Evolutionary conservation across 2,797 vertebrate genomes (phyloP).

Genomic region (Aselliscus stoliczkanus): DNA sequence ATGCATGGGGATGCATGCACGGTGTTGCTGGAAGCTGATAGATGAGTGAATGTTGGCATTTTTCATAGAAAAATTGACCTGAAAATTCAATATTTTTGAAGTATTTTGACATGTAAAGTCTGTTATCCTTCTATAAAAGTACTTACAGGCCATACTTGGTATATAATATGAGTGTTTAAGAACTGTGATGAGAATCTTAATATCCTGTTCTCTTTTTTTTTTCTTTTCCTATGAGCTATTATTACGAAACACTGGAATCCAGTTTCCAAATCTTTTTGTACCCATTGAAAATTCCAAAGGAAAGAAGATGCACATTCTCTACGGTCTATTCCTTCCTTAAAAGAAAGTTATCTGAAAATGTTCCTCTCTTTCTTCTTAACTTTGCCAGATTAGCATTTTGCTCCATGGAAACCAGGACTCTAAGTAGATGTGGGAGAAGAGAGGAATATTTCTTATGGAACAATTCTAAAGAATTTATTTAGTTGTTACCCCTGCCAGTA

Average conservation of each 20-base stretch:
- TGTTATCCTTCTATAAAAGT: constrained; percentile 43
- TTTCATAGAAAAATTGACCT: constrained; percentile 37
- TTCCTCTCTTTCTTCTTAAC: not conserved
- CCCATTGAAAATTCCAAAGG: not conserved
- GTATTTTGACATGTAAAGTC: constrained; percentile 7
- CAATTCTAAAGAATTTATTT: constrained; percentile 2
- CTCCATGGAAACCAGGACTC: not conserved
- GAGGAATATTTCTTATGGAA: not conserved
- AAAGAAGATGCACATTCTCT: not conserved
- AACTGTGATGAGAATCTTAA: not conserved
- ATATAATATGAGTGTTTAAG: constrained; percentile 12
- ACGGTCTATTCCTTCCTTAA: not conserved
- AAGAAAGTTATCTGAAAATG: not conserved
- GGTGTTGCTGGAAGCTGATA: constrained; percentile 25
- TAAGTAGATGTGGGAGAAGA: not conserved
- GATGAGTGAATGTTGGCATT: constrained; percentile 43
- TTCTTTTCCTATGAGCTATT: not conserved
- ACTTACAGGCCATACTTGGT: not conserved
- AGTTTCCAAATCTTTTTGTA: not conserved
- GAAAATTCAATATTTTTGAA: constrained; percentile 46
- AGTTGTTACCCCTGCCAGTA: not conserved
- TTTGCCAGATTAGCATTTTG: not conserved
- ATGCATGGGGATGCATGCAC: not conserved
- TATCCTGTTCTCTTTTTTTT: not conserved
- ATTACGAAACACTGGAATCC: not conserved